These are phyloP conservation scores for Chirona hameri DNA, from an alignment of 2,888 invertebrate genomes.

Conservation along the genomic window DNA sequence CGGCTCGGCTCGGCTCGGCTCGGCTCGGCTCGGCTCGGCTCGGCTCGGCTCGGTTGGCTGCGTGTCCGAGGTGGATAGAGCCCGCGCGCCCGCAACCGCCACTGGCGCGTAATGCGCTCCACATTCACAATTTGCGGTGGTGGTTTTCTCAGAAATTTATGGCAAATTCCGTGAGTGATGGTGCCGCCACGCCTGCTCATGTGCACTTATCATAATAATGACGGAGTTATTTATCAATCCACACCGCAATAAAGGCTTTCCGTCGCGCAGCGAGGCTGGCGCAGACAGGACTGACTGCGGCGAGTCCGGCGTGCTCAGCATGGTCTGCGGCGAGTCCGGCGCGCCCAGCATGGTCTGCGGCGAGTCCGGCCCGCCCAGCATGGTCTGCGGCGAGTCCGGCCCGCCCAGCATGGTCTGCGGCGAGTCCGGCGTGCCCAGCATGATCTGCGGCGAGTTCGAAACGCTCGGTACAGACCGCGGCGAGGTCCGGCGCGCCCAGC, in stretches of 20 bases:
- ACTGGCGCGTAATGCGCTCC: not conserved
- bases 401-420: not conserved
- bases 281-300: not conserved
- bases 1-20: not conserved
- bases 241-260: not conserved
- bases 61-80: not conserved
- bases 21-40: too few relatives aligned
- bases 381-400: too few relatives aligned
- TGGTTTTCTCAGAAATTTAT: constrained; percentile 24
- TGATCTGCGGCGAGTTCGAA: too few relatives aligned
- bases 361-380: too few relatives aligned
- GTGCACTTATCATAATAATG: constrained; percentile 8
- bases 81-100: not conserved
- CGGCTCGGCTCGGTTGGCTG: not conserved
- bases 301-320: too few relatives aligned
- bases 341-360: too few relatives aligned
- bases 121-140: constrained; percentile 11
- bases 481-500: too few relatives aligned
- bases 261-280: not conserved
- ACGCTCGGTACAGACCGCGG: too few relatives aligned
- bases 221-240: constrained; percentile 24
- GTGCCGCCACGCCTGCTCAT: not conserved
- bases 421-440: not conserved
- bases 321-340: too few relatives aligned
- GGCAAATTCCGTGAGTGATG: constrained; percentile 8